Percentiles rank a stretch among this genome's conserved stretches.
Conservation (phyloP, 2,888 invertebrate species). For the Eristalis tenax region DNA sequence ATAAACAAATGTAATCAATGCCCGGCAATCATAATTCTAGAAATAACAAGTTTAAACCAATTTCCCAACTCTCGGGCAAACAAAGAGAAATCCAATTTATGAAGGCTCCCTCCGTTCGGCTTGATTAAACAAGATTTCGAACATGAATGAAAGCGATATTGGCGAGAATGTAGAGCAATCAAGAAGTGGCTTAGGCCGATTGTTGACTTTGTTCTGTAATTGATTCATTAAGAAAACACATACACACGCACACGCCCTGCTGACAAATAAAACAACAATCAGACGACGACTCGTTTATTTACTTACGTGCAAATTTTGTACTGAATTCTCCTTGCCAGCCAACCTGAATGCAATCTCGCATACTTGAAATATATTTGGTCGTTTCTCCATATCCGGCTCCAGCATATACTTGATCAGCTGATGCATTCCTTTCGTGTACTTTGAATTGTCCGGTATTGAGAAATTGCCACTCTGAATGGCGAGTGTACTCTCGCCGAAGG, state of each 20-base stretch:
- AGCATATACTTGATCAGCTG: conserved; percentile 91
- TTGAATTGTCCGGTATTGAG: conserved; percentile 90
- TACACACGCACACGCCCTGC: not conserved
- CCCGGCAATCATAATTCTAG: conserved; percentile 1
- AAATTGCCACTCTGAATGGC: conserved; percentile 95
- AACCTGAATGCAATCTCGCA: conserved; percentile 88
- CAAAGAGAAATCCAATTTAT: conserved; percentile 38
- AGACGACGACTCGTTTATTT: not conserved
- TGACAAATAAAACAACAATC: conserved; percentile 37
- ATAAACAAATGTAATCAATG: not conserved
- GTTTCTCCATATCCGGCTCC: conserved; percentile 89
- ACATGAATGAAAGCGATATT: conserved; percentile 29
- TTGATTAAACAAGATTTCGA: conserved; percentile 24
- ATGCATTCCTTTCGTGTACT: conserved; percentile 87
- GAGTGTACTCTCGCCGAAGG: conserved; percentile 95
- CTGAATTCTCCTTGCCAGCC: conserved; percentile 88
- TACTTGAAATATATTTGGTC: conserved; percentile 94
- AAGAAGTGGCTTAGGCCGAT: conserved; percentile 2
- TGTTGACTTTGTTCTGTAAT: conserved; percentile 28
- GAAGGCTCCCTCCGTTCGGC: conserved; percentile 10
- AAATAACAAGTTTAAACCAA: conserved; percentile 39
- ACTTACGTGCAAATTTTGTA: conserved; percentile 90
- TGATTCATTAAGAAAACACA: conserved; percentile 35
- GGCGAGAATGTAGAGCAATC: conserved; percentile 21
- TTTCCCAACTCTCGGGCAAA: not conserved